Evolutionary conservation across 2,797 vertebrate species (phyloP).

Genomic region (Enteromius paludinosus): DNA sequence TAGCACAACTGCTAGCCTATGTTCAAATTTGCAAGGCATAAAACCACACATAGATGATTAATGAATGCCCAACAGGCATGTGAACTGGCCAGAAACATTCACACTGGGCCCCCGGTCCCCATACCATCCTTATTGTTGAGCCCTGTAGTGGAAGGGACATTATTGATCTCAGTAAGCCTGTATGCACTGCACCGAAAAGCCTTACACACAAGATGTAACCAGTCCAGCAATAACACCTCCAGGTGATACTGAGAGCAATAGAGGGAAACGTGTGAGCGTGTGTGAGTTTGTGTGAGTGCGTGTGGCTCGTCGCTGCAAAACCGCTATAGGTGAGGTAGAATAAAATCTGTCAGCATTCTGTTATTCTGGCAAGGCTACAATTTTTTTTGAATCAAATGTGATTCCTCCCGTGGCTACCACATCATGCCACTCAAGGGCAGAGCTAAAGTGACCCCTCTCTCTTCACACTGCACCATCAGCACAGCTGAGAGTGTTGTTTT

Average conservation of each 20-base stretch:
- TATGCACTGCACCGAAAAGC: slow-evolving; percentile 65
- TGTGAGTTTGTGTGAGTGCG: slow-evolving; percentile 44
- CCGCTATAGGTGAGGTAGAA: slow-evolving; percentile 12
- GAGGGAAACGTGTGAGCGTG: slow-evolving; percentile 36
- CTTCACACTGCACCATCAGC: slow-evolving; percentile 66
- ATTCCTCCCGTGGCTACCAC: slow-evolving; percentile 26
- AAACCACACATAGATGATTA: background rate
- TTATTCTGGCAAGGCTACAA: slow-evolving; percentile 37
- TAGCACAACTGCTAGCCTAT: background rate
- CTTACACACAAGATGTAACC: slow-evolving; percentile 62
- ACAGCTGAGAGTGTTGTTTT: slow-evolving; percentile 37
- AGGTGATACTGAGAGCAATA: slow-evolving; percentile 60
- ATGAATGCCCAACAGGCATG: background rate
- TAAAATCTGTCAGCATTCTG: slow-evolving; percentile 52
- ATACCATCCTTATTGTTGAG: slow-evolving; percentile 35
- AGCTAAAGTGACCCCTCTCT: slow-evolving; percentile 69
- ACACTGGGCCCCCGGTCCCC: background rate
- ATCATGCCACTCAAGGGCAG: slow-evolving; percentile 68
- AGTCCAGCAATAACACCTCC: slow-evolving; percentile 61
- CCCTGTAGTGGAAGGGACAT: slow-evolving; percentile 46
- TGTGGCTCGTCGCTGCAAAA: slow-evolving; percentile 41
- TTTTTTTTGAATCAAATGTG: slow-evolving; percentile 47
- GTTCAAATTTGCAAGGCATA: background rate
- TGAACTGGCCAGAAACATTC: background rate
- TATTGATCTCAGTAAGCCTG: slow-evolving; percentile 50